Percentiles rank a stretch among this genome's conserved stretches.
These are phyloP conservation scores for Epizoanthus rinbou DNA, from an alignment of 92 coral and sea anemone species.

Conservation along the genomic window DNA sequence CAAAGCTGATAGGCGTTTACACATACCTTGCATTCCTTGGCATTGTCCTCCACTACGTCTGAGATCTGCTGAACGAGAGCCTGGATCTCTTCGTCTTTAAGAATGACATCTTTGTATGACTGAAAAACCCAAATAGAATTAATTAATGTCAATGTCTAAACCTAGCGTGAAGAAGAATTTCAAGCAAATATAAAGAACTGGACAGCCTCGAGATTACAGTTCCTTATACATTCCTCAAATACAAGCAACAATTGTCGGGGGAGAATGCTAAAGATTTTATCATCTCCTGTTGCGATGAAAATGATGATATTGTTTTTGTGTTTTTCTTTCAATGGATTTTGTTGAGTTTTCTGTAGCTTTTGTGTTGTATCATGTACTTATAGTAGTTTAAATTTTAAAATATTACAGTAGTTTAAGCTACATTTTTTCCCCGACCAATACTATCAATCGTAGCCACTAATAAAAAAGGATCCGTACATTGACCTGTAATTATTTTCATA, in stretches of 20 bases:
- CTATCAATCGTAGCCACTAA: too few relatives aligned
- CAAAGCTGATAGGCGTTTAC: too few relatives aligned
- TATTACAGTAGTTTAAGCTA: too few relatives aligned
- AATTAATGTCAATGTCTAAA: neutral
- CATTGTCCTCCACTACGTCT: conserved; percentile 88
- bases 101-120: conserved; percentile 78
- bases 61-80: conserved; percentile 70
- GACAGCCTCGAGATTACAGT: neutral
- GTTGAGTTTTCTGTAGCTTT: neutral
- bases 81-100: conserved; percentile 71
- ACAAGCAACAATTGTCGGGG: too few relatives aligned
- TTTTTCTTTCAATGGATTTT: neutral
- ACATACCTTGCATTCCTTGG: conserved; percentile 87
- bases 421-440: too few relatives aligned
- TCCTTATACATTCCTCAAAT: neutral
- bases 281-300: too few relatives aligned
- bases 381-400: too few relatives aligned
- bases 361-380: too few relatives aligned
- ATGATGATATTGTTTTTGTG: too few relatives aligned
- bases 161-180: neutral
- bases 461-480: too few relatives aligned
- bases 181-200: neutral
- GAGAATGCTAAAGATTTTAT: too few relatives aligned
- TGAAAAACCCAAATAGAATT: conserved; percentile 15
- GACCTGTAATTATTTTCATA: too few relatives aligned